phyloP scores from a whole-genome alignment of 2,113 vertebrate genomes.

The human region DNA sequence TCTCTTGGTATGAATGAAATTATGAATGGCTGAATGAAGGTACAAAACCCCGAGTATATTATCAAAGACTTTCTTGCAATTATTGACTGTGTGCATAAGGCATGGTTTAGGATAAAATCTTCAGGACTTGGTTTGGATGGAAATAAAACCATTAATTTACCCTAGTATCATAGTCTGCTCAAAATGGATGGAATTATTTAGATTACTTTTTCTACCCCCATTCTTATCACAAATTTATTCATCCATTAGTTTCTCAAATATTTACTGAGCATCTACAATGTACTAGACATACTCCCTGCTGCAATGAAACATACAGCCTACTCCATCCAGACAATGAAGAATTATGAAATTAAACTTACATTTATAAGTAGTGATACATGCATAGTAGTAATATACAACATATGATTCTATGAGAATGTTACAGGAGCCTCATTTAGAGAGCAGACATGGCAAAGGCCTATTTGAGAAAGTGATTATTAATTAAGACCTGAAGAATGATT shows the following conservation, averaged over 20 bases:
- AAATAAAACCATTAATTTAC: not conserved
- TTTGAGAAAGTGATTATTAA: constrained; percentile 13
- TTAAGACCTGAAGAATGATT: not conserved
- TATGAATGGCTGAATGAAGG: not conserved
- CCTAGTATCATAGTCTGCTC: not conserved
- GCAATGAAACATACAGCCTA: not conserved
- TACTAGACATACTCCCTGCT: not conserved
- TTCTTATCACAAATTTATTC: constrained; percentile 30
- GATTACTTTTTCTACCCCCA: not conserved
- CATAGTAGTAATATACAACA: not conserved
- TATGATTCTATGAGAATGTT: not conserved
- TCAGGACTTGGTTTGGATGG: not conserved
- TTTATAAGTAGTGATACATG: not conserved
- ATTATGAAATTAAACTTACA: constrained; percentile 1
- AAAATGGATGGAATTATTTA: not conserved
- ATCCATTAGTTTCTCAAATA: constrained; percentile 28
- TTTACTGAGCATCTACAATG: not conserved
- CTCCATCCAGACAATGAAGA: not conserved
- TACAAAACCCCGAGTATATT: not conserved
- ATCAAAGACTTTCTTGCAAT: not conserved
- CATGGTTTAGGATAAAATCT: not conserved
- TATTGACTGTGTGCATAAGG: not conserved
- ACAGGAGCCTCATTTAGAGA: not conserved
- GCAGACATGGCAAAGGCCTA: not conserved
- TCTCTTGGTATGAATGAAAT: not conserved